Evolutionary conservation across 2,113 vertebrate genomes (phyloP), one percentile per base, ranked within the genome.

Genomic region (Aplodontia rufa): DNA sequence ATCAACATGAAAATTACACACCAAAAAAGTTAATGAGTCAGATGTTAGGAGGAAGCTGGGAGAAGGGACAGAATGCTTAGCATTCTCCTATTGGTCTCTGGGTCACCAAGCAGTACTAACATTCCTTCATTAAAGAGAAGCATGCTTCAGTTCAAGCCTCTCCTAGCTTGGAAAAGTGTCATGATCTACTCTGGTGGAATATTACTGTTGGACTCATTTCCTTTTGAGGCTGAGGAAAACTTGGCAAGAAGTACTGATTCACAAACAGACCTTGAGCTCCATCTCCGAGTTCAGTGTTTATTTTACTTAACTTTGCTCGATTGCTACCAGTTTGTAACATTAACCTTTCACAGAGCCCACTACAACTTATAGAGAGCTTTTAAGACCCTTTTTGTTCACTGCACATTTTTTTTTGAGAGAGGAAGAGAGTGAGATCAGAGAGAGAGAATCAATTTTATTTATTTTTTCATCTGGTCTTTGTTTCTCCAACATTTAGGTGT

Each of bases 271-370:
- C 80, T 64, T 4, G 78, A 93, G 87, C 28, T 37, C 22, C 11
- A 32, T 68, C 82, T 96, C 84, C 68, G 75, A 79, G 75, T 60
- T 87, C 92, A 66, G 19, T 64, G 75, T 93, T 94, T 82, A 35
- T 55, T 71, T 93, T 66, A 20, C 9, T 93, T 91, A 92, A 92
- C 69, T 95, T 78, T 51, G 45, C 42, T 78, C 64, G 35, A 68
- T 37, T 28, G 60, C 49, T 87, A 14, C 75, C 80, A 16, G 35
- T 30, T 79, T 45, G 45, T 71, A 45, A 71, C 13, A 40, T 66
- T 40, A 80, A 87, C 37, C 10, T 40, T 60, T 47, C 55, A 71
- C 7, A 80, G 1, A 75, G 71, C 17, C 53, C 26, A 45, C 11
- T 55, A 79, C 19, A 55, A 64, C 35, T 32, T 49, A 49, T 5